These are phyloP conservation scores for Ascidia mentula DNA, from an alignment of 23 tunicate genomes.

Conservation along the genomic window DNA sequence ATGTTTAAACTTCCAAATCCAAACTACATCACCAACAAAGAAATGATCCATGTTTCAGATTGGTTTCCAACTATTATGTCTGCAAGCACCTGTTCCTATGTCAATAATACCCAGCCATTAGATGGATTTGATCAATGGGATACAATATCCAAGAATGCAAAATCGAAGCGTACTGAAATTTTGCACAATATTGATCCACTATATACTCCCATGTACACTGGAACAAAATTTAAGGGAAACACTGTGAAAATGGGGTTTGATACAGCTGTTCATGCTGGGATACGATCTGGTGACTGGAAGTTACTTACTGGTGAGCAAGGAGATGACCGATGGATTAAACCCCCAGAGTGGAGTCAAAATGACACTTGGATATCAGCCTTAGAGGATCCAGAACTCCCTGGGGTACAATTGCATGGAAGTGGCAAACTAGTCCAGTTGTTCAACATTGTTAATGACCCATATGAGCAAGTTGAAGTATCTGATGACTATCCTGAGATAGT, in stretches of 20 bases:
- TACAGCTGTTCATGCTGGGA: constrained; percentile 73
- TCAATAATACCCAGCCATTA: constrained; percentile 57
- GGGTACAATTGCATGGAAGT: background rate
- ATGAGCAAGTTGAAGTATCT: constrained; percentile 68
- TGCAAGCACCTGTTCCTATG: constrained; percentile 59
- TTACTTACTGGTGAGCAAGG: constrained; percentile 86
- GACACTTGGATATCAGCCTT: background rate
- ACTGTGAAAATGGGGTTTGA: constrained; percentile 37
- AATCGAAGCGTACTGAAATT: constrained; percentile 56
- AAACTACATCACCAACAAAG: constrained; percentile 25
- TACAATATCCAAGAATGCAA: constrained; percentile 25
- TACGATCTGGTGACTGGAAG: constrained; percentile 85
- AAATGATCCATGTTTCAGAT: constrained; percentile 84
- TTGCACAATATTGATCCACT: constrained; percentile 61
- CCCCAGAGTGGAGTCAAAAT: constrained; percentile 62
- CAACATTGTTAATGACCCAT: constrained; percentile 75
- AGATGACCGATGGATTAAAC: constrained; percentile 60
- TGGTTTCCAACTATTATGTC: constrained; percentile 83
- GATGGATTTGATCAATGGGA: constrained; percentile 94
- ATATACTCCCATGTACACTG: constrained; percentile 21
- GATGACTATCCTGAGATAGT: constrained; percentile 63
- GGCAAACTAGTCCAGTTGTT: constrained; percentile 47
- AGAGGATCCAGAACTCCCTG: constrained; percentile 25
- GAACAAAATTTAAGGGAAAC: background rate
- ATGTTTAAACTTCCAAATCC: constrained; percentile 51